A percentile compares a stretch with the other conserved stretches of the same genome.
Evolutionary conservation across 2,888 invertebrate species (phyloP).

Genomic region (Epistrophe grossulariae): DNA sequence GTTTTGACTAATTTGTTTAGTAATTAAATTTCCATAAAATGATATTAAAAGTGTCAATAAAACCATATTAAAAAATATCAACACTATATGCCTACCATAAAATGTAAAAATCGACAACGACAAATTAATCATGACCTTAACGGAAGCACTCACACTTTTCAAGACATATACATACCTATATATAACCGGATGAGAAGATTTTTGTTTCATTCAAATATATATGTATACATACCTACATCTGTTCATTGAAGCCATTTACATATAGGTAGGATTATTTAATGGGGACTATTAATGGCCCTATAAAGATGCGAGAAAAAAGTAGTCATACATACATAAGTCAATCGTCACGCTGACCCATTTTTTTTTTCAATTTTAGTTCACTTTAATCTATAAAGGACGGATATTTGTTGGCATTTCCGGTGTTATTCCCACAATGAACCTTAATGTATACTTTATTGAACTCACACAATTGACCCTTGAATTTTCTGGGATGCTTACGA

Average conservation of each 20-base stretch:
- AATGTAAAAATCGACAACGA: not conserved
- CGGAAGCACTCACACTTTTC: not conserved
- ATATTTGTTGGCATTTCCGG: slow-evolving; percentile 25
- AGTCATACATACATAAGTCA: slow-evolving; percentile 1
- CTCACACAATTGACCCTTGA: slow-evolving; percentile 52
- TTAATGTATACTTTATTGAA: slow-evolving; percentile 41
- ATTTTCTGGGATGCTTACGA: slow-evolving; percentile 24
- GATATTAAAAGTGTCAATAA: not conserved
- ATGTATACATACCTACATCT: not conserved
- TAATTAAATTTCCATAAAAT: not conserved
- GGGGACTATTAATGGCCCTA: not conserved
- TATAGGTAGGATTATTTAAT: not conserved
- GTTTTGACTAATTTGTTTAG: too few relatives aligned
- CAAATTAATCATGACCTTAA: not conserved
- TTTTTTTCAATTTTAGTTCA: slow-evolving; percentile 15
- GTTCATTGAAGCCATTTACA: not conserved
- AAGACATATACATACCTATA: not conserved
- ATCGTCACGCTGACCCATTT: slow-evolving; percentile 23
- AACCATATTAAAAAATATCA: not conserved
- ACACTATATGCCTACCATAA: not conserved
- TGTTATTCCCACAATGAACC: slow-evolving; percentile 1
- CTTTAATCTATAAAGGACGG: not conserved
- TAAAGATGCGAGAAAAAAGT: not conserved
- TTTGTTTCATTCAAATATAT: not conserved
- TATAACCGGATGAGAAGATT: slow-evolving; percentile 8